Conservation (phyloP, 2,113 vertebrate species). For the Donacobius atricapilla region DNA sequence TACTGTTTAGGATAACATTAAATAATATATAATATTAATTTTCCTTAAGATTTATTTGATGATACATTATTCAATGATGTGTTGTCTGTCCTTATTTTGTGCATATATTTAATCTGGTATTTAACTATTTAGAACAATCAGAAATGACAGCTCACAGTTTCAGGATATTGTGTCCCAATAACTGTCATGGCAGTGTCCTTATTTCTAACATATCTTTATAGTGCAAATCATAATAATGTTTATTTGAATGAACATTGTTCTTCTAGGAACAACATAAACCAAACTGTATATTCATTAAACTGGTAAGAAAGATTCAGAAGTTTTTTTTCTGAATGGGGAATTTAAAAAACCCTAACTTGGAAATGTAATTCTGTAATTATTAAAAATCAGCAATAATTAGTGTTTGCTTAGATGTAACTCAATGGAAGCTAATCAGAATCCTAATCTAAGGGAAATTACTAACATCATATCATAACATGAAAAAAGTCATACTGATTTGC, state of each 20-base stretch:
- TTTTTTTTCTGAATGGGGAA: background rate
- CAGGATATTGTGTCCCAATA: background rate
- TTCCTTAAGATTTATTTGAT: background rate
- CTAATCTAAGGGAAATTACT: background rate
- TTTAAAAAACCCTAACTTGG: background rate
- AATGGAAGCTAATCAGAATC: background rate
- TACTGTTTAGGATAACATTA: background rate
- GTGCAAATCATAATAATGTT: background rate
- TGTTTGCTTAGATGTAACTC: background rate
- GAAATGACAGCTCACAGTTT: background rate
- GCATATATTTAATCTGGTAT: background rate
- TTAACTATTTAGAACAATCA: background rate
- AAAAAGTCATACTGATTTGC: background rate
- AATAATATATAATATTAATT: background rate
- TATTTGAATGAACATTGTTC: background rate
- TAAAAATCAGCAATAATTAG: background rate
- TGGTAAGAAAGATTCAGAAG: background rate
- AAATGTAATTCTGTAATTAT: background rate
- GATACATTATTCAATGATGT: rapidly evolving
- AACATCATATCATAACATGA: background rate
- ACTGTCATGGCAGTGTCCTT: background rate
- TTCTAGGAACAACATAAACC: background rate
- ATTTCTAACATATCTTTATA: background rate
- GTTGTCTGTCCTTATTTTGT: background rate
- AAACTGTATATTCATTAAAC: background rate